These are phyloP conservation scores for Chydorus sphaericus DNA, from an alignment of 2,888 invertebrate species.

Conservation along the genomic window DNA sequence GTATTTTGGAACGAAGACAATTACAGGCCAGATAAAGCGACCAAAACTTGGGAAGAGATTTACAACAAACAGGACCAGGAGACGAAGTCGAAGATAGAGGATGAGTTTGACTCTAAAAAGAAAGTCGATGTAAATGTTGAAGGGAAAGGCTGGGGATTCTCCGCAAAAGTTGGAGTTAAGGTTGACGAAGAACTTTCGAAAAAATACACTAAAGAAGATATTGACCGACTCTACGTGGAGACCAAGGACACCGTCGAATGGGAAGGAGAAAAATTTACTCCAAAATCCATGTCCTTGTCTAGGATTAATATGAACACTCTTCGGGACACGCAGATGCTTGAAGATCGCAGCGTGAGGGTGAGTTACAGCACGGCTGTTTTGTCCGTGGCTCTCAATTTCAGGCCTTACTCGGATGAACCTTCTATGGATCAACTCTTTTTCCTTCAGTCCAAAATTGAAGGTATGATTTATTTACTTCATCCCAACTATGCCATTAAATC, in stretches of 20 bases:
- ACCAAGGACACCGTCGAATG: slow-evolving; percentile 5
- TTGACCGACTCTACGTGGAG: not conserved
- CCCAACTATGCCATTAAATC: too few relatives aligned
- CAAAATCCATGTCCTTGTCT: not conserved
- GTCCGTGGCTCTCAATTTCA: not conserved
- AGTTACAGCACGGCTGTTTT: not conserved
- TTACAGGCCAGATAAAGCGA: not conserved
- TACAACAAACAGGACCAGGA: not conserved
- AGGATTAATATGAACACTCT: not conserved
- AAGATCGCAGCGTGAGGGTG: not conserved
- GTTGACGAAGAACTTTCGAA: not conserved
- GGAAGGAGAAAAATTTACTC: not conserved
- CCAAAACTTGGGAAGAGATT: not conserved
- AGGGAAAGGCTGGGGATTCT: too few relatives aligned
- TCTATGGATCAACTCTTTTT: too few relatives aligned
- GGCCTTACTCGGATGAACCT: too few relatives aligned
- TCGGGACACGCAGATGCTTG: not conserved
- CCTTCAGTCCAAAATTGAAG: too few relatives aligned
- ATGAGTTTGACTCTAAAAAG: not conserved
- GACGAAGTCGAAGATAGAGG: not conserved
- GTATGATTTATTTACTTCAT: too few relatives aligned
- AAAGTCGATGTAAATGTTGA: too few relatives aligned
- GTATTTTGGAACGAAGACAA: slow-evolving; percentile 3
- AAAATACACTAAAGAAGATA: not conserved
- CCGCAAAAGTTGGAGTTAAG: not conserved